Conservation (phyloP, 1,140 invertebrate genomes). For the Pseudomyrmex flavicornis region DNA sequence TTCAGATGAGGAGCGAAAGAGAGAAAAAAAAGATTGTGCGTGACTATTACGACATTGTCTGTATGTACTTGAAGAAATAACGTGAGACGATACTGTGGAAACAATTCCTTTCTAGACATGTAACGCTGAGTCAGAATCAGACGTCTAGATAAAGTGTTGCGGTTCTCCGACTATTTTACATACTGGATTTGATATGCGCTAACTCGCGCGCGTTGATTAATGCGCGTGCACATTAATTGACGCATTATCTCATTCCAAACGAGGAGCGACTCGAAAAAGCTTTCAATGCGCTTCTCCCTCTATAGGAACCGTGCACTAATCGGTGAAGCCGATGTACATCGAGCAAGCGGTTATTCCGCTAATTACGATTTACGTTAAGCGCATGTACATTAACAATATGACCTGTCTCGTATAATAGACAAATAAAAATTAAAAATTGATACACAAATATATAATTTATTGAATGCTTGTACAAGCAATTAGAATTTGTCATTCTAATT, state of each 20-base stretch:
- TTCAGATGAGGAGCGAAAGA: background rate
- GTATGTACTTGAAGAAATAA: background rate
- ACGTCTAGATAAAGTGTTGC: constrained; percentile 29
- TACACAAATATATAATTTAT: no score
- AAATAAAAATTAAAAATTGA: background rate
- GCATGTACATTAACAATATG: background rate
- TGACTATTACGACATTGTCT: background rate
- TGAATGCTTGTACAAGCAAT: no score
- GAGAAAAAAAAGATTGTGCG: background rate
- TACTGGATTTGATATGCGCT: constrained; percentile 38
- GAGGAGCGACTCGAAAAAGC: constrained; percentile 32
- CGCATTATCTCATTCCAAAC: constrained; percentile 31
- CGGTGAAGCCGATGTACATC: background rate
- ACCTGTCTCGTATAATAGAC: background rate
- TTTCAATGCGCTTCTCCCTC: constrained; percentile 18
- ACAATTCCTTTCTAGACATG: constrained; percentile 11
- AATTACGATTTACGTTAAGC: background rate
- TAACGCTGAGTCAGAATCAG: constrained; percentile 43
- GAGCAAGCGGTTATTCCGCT: background rate
- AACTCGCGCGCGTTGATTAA: constrained; percentile 46
- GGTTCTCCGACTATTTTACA: constrained; percentile 35
- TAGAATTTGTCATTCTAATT: no score
- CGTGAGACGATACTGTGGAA: background rate
- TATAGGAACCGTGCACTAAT: background rate
- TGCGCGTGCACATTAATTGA: constrained; percentile 52